These are phyloP conservation scores for Hyalella azteca DNA, from an alignment of 2,888 invertebrate species.

Conservation along the genomic window DNA sequence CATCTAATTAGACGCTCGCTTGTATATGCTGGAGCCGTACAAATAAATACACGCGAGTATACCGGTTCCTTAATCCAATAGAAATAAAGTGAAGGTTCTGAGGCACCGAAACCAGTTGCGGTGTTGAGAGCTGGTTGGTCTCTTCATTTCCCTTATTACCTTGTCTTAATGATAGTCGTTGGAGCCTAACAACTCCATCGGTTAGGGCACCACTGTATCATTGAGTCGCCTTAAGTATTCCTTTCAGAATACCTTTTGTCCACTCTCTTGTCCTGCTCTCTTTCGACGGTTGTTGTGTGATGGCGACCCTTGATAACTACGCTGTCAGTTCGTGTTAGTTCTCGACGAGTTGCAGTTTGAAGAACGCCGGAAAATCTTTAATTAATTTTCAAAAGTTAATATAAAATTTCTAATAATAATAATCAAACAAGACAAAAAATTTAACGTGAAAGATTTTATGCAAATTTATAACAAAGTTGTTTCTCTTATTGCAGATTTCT, in stretches of 20 bases:
- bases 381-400: too few relatives aligned
- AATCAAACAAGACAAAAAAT: too few relatives aligned
- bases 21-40: not conserved
- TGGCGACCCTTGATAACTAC: too few relatives aligned
- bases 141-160: conserved; percentile 27
- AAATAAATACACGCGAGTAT: not conserved
- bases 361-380: too few relatives aligned
- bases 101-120: conserved; percentile 25
- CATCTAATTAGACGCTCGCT: not conserved
- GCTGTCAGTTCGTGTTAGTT: too few relatives aligned
- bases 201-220: conserved; percentile 28
- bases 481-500: too few relatives aligned
- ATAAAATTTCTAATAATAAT: too few relatives aligned
- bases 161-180: conserved; percentile 35
- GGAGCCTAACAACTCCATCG: conserved; percentile 34
- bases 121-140: conserved; percentile 4
- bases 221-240: conserved; percentile 30
- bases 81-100: conserved; percentile 31
- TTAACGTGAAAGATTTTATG: too few relatives aligned
- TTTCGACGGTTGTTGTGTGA: too few relatives aligned
- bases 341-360: too few relatives aligned
- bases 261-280: not conserved
- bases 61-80: conserved; percentile 35
- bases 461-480: too few relatives aligned
- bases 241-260: conserved; percentile 1